Conservation (phyloP, 2,113 vertebrate genomes). For the Orientallactaga bullata region DNA sequence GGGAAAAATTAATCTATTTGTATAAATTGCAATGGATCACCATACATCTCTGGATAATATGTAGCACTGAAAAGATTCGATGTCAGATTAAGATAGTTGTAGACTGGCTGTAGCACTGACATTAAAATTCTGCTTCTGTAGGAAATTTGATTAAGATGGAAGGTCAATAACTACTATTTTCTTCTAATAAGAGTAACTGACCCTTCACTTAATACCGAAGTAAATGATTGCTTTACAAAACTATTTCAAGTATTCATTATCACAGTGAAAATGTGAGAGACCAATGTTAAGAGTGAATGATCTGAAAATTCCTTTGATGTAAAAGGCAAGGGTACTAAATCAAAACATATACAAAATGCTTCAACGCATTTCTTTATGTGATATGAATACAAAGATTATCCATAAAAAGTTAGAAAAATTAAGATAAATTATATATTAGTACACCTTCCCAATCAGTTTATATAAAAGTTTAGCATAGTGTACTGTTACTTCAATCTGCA, state of each 20-base stretch:
- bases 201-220: slow-evolving; percentile 80
- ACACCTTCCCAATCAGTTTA: slow-evolving; percentile 94
- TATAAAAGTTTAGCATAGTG: slow-evolving; percentile 95
- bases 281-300: slow-evolving; percentile 84
- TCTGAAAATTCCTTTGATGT: slow-evolving; percentile 86
- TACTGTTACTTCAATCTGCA: slow-evolving; percentile 86
- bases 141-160: slow-evolving; percentile 61
- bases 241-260: slow-evolving; percentile 91
- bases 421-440: slow-evolving; percentile 97
- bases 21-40: slow-evolving; percentile 67
- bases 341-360: slow-evolving; percentile 91
- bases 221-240: slow-evolving; percentile 87
- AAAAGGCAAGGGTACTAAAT: slow-evolving; percentile 90
- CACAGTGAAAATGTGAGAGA: slow-evolving; percentile 93
- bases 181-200: slow-evolving; percentile 80
- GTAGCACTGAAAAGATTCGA: slow-evolving; percentile 68
- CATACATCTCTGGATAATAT: slow-evolving; percentile 14
- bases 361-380: slow-evolving; percentile 93
- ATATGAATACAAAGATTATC: slow-evolving; percentile 95
- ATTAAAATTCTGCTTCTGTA: slow-evolving; percentile 80
- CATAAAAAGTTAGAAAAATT: slow-evolving; percentile 97
- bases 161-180: slow-evolving; percentile 76
- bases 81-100: slow-evolving; percentile 73
- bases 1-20: slow-evolving; percentile 53
- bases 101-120: slow-evolving; percentile 69